A percentile compares a stretch with the other conserved stretches of the same genome.
Evolutionary conservation across 2,888 invertebrate genomes (phyloP).

Genomic region (Orthosia gothica): DNA sequence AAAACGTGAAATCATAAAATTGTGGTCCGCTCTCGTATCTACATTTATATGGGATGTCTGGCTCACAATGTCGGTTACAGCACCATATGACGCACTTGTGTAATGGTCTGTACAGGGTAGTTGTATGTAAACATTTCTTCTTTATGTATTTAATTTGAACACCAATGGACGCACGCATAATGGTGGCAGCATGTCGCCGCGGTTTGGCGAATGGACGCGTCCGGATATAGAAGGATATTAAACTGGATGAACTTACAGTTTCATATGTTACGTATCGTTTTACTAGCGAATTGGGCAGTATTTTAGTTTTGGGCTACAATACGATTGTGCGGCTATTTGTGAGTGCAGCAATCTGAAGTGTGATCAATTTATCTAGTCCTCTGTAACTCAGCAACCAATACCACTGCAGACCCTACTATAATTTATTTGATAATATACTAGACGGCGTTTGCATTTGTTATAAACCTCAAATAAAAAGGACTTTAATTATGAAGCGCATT

Average conservation of each 20-base stretch:
- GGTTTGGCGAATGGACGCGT: conserved; percentile 86
- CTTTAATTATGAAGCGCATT: no score
- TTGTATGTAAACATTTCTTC: conserved; percentile 84
- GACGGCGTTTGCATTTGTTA: not conserved
- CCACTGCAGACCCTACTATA: not conserved
- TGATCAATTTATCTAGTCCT: not conserved
- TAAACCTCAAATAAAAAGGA: not conserved
- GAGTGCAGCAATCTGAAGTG: not conserved
- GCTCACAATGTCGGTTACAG: conserved; percentile 62
- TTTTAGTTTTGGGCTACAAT: conserved; percentile 26
- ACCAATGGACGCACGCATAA: conserved; percentile 85
- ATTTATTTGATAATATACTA: not conserved
- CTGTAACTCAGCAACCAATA: not conserved
- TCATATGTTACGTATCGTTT: conserved; percentile 53
- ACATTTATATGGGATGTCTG: conserved; percentile 61
- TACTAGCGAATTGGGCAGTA: conserved; percentile 23
- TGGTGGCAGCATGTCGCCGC: conserved; percentile 88
- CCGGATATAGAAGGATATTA: conserved; percentile 70
- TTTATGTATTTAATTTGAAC: conserved; percentile 90
- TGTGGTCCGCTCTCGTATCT: conserved; percentile 54
- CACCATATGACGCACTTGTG: conserved; percentile 69
- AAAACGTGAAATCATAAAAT: conserved; percentile 63
- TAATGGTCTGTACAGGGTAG: conserved; percentile 69
- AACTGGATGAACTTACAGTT: conserved; percentile 64
- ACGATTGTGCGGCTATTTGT: conserved; percentile 20